phyloP scores from a whole-genome alignment of 2,888 invertebrate species.

The Melanargia galathea region DNA sequence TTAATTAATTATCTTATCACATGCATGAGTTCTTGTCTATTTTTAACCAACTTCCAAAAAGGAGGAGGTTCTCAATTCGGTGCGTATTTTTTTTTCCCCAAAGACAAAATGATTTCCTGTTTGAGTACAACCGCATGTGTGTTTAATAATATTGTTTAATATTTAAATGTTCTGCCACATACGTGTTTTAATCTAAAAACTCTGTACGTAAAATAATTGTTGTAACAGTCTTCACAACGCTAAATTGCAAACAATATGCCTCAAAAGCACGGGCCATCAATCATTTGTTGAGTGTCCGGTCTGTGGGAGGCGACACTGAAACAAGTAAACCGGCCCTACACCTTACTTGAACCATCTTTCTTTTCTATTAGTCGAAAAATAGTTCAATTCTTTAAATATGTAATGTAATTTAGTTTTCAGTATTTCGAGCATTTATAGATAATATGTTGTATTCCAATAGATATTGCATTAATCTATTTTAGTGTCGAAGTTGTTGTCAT shows the following conservation, averaged over 20 bases:
- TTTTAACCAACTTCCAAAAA: constrained; percentile 43
- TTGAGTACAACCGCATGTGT: constrained; percentile 66
- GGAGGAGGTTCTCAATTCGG: too few relatives aligned
- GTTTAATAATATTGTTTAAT: constrained; percentile 27
- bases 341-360: background rate
- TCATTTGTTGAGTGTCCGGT: constrained; percentile 57
- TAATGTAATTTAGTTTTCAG: background rate
- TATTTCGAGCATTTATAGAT: background rate
- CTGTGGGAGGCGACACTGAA: constrained; percentile 53
- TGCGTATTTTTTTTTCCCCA: too few relatives aligned
- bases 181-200: constrained; percentile 13
- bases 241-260: constrained; percentile 50
- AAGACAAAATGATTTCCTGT: constrained; percentile 64
- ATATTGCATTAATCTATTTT: background rate
- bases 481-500: background rate
- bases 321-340: constrained; percentile 27
- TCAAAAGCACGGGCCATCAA: constrained; percentile 58
- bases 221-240: background rate
- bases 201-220: constrained; percentile 16
- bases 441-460: background rate
- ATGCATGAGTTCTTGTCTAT: background rate
- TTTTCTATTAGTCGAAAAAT: background rate
- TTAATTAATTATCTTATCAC: background rate
- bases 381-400: too few relatives aligned
- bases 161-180: constrained; percentile 19